Evolutionary conservation across 2,888 invertebrate species (phyloP).

Genomic region (Pseudeuparius sepicola): DNA sequence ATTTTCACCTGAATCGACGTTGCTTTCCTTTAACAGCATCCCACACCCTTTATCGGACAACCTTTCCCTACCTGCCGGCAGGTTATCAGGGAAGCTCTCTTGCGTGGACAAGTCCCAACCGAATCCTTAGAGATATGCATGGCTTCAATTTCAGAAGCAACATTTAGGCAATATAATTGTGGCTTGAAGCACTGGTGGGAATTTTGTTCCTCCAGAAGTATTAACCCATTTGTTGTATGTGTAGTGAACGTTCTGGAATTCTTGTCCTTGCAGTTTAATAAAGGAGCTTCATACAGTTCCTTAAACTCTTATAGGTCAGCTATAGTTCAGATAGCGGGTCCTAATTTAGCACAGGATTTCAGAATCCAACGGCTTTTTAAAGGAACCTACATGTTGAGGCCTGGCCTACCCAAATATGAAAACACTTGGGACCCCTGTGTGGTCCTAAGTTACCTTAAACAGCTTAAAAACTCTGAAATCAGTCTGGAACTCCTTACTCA

Average conservation of each 20-base stretch:
- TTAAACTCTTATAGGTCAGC: constrained; percentile 16
- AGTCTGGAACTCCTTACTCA: background rate
- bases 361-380: constrained; percentile 16
- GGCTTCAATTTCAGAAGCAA: constrained; percentile 1
- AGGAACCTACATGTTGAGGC: constrained; percentile 13
- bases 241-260: constrained; percentile 8
- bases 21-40: background rate
- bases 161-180: constrained; percentile 5
- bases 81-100: no score
- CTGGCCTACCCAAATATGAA: constrained; percentile 8
- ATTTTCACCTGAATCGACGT: constrained; percentile 2
- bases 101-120: no score
- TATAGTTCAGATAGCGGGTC: constrained; percentile 14
- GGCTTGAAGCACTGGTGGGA: constrained; percentile 12
- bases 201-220: background rate
- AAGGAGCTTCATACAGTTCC: constrained; percentile 10
- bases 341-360: constrained; percentile 13
- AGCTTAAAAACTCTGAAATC: no score
- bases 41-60: background rate
- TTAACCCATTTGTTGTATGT: constrained; percentile 2
- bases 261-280: constrained; percentile 8
- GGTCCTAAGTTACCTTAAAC: constrained; percentile 8
- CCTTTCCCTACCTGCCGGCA: background rate
- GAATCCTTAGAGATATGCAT: no score
- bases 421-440: constrained; percentile 13